Evolutionary conservation across 2,888 invertebrate species (phyloP).

Genomic region (Volucella inanis): DNA sequence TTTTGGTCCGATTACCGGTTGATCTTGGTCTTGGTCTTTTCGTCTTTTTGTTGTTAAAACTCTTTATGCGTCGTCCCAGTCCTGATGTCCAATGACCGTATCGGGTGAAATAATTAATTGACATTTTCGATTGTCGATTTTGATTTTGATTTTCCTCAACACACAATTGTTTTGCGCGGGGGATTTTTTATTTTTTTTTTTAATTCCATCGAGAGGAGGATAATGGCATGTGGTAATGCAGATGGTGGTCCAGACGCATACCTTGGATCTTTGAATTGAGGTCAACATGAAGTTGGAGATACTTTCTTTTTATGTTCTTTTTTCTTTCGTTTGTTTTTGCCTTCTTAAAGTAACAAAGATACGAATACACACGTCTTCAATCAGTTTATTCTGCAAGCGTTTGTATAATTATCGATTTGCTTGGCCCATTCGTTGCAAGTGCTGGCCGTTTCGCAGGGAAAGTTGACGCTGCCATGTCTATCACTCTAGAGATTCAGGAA

Average conservation of each 20-base stretch:
- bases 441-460: constrained; percentile 60
- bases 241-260: constrained; percentile 32
- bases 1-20: constrained; percentile 2
- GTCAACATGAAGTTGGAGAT: constrained; percentile 52
- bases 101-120: constrained; percentile 73
- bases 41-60: constrained; percentile 9
- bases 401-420: constrained; percentile 62
- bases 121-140: constrained; percentile 61
- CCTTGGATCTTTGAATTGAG: constrained; percentile 38
- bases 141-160: constrained; percentile 65
- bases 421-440: constrained; percentile 37
- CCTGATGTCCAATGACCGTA: constrained; percentile 58
- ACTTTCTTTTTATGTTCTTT: constrained; percentile 47
- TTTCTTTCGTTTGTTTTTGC: constrained; percentile 38
- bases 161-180: constrained; percentile 47
- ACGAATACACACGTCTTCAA: constrained; percentile 21
- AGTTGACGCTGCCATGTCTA: constrained; percentile 72
- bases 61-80: constrained; percentile 12
- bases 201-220: constrained; percentile 9
- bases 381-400: constrained; percentile 19
- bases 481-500: constrained; percentile 52
- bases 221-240: constrained; percentile 47
- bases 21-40: neutral
- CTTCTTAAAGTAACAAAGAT: constrained; percentile 35
- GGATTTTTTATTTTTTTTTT: constrained; percentile 10